A percentile compares a stretch with the other conserved stretches of the same genome.
These are phyloP conservation scores for Lasius platythorax DNA, from an alignment of 2,888 invertebrate species.

Conservation along the genomic window DNA sequence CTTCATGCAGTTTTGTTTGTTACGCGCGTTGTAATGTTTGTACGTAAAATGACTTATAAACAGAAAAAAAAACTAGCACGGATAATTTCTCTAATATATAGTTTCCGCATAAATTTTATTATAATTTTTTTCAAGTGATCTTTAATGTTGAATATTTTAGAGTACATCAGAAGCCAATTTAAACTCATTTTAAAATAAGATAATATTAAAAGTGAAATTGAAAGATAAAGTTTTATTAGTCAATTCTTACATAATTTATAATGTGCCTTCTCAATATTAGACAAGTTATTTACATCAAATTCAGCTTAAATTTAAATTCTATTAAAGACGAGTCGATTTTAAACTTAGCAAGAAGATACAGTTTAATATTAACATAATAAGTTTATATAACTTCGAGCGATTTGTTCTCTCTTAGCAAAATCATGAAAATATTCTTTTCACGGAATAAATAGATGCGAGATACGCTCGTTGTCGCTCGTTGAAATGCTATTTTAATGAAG, in stretches of 20 bases:
- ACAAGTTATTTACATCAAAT: background rate
- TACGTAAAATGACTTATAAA: background rate
- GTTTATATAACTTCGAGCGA: background rate
- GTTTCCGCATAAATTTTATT: background rate
- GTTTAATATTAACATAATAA: background rate
- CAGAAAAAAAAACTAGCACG: background rate
- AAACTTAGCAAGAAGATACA: background rate
- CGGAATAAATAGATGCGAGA: background rate
- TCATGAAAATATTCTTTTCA: background rate
- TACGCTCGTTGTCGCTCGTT: background rate
- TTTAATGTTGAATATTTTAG: constrained; percentile 10
- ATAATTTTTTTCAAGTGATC: background rate
- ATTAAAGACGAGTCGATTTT: background rate
- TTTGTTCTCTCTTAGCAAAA: background rate
- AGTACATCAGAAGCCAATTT: background rate
- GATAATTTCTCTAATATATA: background rate
- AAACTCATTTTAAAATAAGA: background rate
- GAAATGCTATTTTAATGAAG: constrained; percentile 10
- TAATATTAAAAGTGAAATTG: background rate
- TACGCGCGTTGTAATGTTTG: background rate
- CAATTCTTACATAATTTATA: background rate
- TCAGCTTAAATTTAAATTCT: constrained; percentile 1
- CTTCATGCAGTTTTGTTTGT: constrained; percentile 30
- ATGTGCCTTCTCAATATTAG: background rate
- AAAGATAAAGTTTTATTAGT: constrained; percentile 3